Percentiles rank a stretch among this genome's conserved stretches.
Evolutionary conservation across 2,797 vertebrate species (phyloP).

Genomic region (Gymnopithys bicolor): DNA sequence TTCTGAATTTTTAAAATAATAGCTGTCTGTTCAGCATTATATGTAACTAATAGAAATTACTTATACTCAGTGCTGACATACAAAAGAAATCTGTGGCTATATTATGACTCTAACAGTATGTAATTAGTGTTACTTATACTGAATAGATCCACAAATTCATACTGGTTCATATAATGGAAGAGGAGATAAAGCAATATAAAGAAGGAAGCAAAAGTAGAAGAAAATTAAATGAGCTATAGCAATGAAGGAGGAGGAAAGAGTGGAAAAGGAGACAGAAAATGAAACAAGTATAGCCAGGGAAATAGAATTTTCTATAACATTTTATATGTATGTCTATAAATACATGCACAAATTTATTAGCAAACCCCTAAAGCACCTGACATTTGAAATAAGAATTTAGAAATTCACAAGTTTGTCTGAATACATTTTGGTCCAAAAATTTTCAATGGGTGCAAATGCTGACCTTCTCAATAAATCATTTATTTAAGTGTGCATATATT

Average conservation of each 20-base stretch:
- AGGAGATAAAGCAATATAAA: not conserved
- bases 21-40: not conserved
- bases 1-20: not conserved
- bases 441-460: not conserved
- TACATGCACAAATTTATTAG: not conserved
- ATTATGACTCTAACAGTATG: not conserved
- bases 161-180: not conserved
- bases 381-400: not conserved
- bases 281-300: not conserved
- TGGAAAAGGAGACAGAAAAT: not conserved
- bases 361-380: not conserved
- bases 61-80: not conserved
- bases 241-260: not conserved
- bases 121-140: not conserved
- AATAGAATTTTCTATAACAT: not conserved
- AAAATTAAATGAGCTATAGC: not conserved
- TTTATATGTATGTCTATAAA: not conserved
- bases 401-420: not conserved
- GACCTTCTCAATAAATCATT: not conserved
- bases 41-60: constrained; percentile 1
- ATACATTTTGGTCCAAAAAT: not conserved
- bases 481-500: not conserved
- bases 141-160: not conserved
- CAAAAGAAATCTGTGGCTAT: not conserved
- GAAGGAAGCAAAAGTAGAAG: not conserved